phyloP scores from a whole-genome alignment of 2,113 vertebrate species.

The Equus quagga region DNA sequence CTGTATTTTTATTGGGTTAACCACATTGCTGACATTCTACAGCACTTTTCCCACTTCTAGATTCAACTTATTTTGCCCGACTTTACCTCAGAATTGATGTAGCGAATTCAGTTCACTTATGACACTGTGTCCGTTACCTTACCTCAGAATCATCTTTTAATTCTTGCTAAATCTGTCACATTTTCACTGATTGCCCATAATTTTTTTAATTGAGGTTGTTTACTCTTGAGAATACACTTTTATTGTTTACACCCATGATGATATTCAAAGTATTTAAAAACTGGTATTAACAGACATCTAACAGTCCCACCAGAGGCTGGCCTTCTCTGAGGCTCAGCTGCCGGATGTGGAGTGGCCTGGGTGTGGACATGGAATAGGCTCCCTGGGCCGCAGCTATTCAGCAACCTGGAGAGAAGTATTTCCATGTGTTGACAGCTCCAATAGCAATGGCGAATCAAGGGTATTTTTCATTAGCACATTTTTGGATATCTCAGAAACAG shows the following conservation, averaged over 20 bases:
- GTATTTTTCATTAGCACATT: neutral
- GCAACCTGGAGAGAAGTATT: neutral
- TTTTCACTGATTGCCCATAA: neutral
- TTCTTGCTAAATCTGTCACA: neutral
- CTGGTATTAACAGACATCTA: too few species aligned
- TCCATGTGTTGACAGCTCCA: neutral
- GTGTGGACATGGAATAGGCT: rapidly evolving
- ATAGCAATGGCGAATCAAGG: neutral
- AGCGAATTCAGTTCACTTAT: neutral
- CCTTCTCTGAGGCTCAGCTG: neutral
- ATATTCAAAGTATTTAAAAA: neutral
- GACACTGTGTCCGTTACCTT: too few species aligned
- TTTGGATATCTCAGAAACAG: constrained; percentile 22
- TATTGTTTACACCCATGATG: neutral
- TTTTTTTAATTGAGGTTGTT: neutral
- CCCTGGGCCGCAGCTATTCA: neutral
- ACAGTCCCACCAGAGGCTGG: neutral
- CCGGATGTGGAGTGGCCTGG: too few species aligned
- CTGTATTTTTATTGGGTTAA: neutral
- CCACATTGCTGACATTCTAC: neutral
- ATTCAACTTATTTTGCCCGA: neutral
- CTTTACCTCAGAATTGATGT: neutral
- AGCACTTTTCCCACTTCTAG: neutral
- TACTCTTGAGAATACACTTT: neutral
- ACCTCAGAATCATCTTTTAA: neutral